Evolutionary conservation across 2,113 vertebrate species (phyloP).

Genomic region (Psammodynastes pulverulentus): DNA sequence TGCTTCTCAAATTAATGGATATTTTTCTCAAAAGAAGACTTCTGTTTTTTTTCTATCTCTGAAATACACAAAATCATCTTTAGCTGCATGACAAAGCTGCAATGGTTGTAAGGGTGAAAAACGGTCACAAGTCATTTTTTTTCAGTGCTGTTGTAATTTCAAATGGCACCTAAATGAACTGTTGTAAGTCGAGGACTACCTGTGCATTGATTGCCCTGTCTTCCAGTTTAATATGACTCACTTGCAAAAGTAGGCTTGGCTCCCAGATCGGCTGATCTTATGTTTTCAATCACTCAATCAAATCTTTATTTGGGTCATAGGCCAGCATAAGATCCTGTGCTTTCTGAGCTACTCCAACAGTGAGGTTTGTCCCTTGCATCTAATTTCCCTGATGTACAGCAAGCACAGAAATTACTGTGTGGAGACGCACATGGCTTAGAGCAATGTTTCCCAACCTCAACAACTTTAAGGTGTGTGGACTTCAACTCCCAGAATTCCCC

Average conservation of each 20-base stretch:
- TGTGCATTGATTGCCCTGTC: background rate
- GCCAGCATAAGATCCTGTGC: background rate
- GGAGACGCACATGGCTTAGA: constrained; percentile 6
- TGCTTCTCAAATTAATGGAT: background rate
- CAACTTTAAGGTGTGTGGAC: background rate
- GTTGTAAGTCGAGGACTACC: background rate
- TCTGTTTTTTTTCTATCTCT: background rate
- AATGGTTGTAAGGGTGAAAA: background rate
- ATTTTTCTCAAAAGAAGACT: background rate
- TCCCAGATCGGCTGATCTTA: constrained; percentile 18
- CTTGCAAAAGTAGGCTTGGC: background rate
- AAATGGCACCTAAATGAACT: background rate
- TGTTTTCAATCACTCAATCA: background rate
- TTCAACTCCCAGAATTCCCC: background rate
- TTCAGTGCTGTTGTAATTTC: background rate
- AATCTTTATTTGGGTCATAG: background rate
- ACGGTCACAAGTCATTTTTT: background rate
- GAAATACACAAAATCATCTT: background rate
- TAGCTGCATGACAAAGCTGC: background rate
- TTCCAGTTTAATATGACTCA: background rate
- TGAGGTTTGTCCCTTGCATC: constrained; percentile 17
- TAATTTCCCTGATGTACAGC: background rate
- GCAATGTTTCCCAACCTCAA: background rate
- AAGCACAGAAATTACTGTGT: constrained; percentile 16
- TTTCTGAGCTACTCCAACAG: constrained; percentile 5